Base-by-base conservation (phyloP, 2,888 invertebrate species). In the Ormyrus nitidulus region DNA sequence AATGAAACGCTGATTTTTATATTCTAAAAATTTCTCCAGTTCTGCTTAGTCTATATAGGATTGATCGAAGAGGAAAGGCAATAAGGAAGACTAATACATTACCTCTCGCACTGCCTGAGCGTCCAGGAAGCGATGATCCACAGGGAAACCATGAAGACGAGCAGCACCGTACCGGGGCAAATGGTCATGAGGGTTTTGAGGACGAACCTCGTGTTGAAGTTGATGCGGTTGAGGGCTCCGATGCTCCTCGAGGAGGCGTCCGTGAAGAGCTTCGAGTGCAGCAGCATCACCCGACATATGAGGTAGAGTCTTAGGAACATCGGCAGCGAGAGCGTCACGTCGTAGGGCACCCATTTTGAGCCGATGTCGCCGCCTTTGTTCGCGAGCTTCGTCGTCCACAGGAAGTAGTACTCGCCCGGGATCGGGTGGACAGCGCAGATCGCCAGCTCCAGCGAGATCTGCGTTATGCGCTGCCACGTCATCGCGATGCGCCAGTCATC, bases 71-170 rank as follows among this genome's bases (percentile, higher is more conserved):
- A 34, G 34, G 34, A 34, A 34, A 34, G 34, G 34, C 34, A 34
- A 34, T 0, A 34, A 34, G 3, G 34, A 34, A 6, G 62, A 3
- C 51, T 9, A 9, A 13, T 48, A 49, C 9, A 48, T 93, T 93
- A 99, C 98, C 99, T 96, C 93, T 99, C 99, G 91, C 99, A 99
- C 88, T 99, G 98, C 85, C 99, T 94, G 86, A 99, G 93, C 83
- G 98, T 98, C 99, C 99, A 99, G 89, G 98, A 98, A 85, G 99
- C 99, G 88, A 99, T 98, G 91, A 99, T 98, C 99, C 99, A 99
- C 83, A 99, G 93, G 8, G 99, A 98, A 84, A 99, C 98, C 97
- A 99, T 99, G 93, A 99, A 99, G 86, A 99, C 99, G 88, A 99
- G 93, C 87, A 99, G 94, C 87, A 99, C 99, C 83, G 95, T 99